Evolutionary conservation across 2,113 vertebrate genomes (phyloP).

Genomic region (Phycodurus eques): DNA sequence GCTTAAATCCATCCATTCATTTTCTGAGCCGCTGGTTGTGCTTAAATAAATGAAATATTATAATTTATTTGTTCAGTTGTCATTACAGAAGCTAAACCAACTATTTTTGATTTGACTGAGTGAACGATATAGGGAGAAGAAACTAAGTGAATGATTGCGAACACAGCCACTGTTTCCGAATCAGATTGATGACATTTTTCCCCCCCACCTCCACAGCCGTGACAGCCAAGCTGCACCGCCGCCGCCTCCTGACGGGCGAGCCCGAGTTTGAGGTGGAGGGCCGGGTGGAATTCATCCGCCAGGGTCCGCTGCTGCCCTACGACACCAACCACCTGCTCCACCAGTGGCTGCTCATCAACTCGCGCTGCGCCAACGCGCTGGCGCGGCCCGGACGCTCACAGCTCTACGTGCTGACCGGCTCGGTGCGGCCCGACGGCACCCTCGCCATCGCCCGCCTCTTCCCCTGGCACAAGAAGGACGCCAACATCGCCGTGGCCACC

Average conservation of each 20-base stretch:
- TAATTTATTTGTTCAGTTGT: too few relatives aligned
- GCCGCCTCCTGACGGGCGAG: conserved; percentile 58
- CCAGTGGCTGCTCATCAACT: conserved; percentile 85
- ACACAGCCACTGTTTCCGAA: too few relatives aligned
- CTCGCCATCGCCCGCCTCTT: conserved; percentile 76
- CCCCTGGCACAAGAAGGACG: conserved; percentile 82
- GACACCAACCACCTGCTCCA: conserved; percentile 80
- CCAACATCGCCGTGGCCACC: conserved; percentile 72
- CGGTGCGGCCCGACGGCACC: conserved; percentile 63
- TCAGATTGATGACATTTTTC: background rate
- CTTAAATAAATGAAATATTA: too few relatives aligned
- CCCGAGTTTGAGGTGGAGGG: conserved; percentile 79
- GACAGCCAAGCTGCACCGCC: conserved; percentile 79
- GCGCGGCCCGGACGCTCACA: conserved; percentile 70
- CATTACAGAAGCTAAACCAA: too few relatives aligned
- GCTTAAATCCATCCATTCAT: too few relatives aligned
- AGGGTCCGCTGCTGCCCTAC: conserved; percentile 78
- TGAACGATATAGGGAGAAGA: too few relatives aligned
- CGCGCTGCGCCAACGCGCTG: conserved; percentile 73
- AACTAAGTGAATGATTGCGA: too few relatives aligned
- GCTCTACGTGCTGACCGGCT: conserved; percentile 80
- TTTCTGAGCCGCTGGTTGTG: too few relatives aligned
- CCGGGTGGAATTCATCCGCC: conserved; percentile 79
- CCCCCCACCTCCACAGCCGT: conserved; percentile 68
- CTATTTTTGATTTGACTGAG: too few relatives aligned